Conservation (phyloP, 2,888 invertebrate species). For the Tipula vernalis region DNA sequence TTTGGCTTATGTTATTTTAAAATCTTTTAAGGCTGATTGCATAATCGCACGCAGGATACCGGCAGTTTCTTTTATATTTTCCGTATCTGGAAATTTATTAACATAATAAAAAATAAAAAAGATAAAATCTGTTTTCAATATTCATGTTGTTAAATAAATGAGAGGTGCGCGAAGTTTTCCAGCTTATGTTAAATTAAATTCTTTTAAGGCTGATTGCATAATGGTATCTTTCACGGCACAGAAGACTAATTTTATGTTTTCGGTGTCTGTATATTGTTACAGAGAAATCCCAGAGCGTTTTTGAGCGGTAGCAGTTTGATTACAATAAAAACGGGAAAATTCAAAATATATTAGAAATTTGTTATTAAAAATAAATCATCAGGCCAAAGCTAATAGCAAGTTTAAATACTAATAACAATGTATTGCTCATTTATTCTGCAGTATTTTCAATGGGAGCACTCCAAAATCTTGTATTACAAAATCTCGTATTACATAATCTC, state of each 20-base stretch:
- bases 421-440: no score
- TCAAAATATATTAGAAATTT: neutral
- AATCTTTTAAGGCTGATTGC: conserved; percentile 86
- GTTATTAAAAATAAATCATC: neutral
- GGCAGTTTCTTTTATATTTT: conserved; percentile 87
- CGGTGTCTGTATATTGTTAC: conserved; percentile 68
- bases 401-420: no score
- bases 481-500: no score
- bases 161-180: neutral
- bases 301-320: neutral
- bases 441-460: no score
- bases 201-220: conserved; percentile 85
- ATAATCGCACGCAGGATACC: conserved; percentile 91
- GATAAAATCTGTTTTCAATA: neutral
- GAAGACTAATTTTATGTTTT: conserved; percentile 88
- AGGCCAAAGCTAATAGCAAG: neutral
- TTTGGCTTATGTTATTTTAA: conserved; percentile 70
- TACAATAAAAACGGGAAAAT: neutral
- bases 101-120: conserved; percentile 7
- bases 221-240: conserved; percentile 92
- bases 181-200: conserved; percentile 79
- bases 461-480: no score
- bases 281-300: neutral
- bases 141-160: neutral
- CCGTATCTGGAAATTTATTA: conserved; percentile 48